Evolutionary conservation across 2,888 invertebrate genomes (phyloP).

Genomic region (Nymphalis polychloros): DNA sequence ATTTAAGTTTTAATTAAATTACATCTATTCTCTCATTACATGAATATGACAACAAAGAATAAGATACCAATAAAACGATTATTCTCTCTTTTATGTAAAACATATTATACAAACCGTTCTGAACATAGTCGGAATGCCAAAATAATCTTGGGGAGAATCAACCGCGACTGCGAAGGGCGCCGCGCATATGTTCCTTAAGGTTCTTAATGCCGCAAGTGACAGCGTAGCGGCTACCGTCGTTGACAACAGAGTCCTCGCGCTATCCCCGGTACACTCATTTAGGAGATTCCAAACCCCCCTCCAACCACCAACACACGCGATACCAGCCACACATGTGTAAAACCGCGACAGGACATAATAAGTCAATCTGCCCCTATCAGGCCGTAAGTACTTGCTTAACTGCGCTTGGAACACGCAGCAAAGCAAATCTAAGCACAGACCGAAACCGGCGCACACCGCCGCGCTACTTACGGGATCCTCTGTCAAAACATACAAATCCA

Average conservation of each 20-base stretch:
- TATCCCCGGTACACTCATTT: slow-evolving; percentile 86
- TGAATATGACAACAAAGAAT: too few relatives aligned
- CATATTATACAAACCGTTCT: slow-evolving; percentile 85
- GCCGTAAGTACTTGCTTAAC: slow-evolving; percentile 80
- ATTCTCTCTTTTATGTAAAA: not conserved
- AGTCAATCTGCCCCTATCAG: slow-evolving; percentile 85
- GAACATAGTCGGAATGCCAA: slow-evolving; percentile 92
- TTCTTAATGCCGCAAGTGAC: slow-evolving; percentile 85
- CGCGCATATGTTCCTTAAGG: slow-evolving; percentile 89
- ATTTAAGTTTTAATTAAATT: too few relatives aligned
- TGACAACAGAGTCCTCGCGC: slow-evolving; percentile 81
- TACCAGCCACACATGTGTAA: slow-evolving; percentile 88
- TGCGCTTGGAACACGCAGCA: slow-evolving; percentile 86
- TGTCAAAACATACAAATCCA: slow-evolving; percentile 87
- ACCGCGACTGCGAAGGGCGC: slow-evolving; percentile 90
- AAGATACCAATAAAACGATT: too few relatives aligned
- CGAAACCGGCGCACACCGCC: slow-evolving; percentile 85
- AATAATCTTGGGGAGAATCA: slow-evolving; percentile 89
- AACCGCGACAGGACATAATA: slow-evolving; percentile 87
- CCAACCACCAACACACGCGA: slow-evolving; percentile 94
- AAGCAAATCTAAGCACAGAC: slow-evolving; percentile 85
- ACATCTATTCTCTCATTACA: too few relatives aligned
- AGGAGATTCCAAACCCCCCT: slow-evolving; percentile 90
- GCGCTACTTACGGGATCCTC: slow-evolving; percentile 83
- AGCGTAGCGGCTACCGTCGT: slow-evolving; percentile 85